Percentiles rank a stretch among this genome's conserved stretches.
phyloP scores from a whole-genome alignment of 1,140 invertebrate genomes.

The Drosophila micromelanica region DNA sequence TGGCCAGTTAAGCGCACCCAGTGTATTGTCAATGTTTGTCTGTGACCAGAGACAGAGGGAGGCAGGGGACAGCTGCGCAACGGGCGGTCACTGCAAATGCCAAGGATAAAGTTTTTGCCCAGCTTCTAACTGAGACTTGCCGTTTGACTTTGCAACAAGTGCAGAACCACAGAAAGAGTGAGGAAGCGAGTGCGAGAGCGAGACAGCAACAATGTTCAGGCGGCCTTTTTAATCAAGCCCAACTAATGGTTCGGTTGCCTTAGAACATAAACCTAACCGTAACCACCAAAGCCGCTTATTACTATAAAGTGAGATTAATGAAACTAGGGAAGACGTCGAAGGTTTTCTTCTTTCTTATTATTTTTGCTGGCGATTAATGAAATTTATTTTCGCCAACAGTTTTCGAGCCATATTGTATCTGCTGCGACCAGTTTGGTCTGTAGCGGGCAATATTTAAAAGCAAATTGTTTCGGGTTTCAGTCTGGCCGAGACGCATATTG shows the following conservation, averaged over 20 bases:
- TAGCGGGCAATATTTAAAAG: conserved; percentile 65
- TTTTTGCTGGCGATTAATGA: conserved; percentile 77
- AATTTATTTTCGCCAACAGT: conserved; percentile 69
- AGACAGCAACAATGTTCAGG: conserved; percentile 26
- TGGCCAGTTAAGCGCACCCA: conserved; percentile 74
- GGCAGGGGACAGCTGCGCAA: conserved; percentile 1
- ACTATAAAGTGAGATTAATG: conserved; percentile 83
- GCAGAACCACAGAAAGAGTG: conserved; percentile 16
- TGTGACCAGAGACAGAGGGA: conserved; percentile 13
- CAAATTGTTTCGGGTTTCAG: conserved; percentile 67
- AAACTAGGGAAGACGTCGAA: conserved; percentile 52
- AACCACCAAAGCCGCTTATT: conserved; percentile 81
- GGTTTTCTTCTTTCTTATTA: conserved; percentile 23
- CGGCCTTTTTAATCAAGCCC: conserved; percentile 73
- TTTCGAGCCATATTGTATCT: conserved; percentile 58
- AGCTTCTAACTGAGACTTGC: conserved; percentile 49
- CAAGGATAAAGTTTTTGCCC: conserved; percentile 70
- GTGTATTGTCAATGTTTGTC: conserved; percentile 80
- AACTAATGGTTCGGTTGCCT: conserved; percentile 61
- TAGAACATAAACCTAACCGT: conserved; percentile 53
- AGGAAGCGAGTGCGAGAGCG: neutral
- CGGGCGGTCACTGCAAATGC: conserved; percentile 38
- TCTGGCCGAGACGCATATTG: conserved; percentile 44
- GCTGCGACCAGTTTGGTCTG: conserved; percentile 12
- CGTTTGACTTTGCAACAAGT: conserved; percentile 81